Percentiles rank a stretch among this genome's conserved stretches.
Evolutionary conservation across 2,888 invertebrate genomes (phyloP).

Genomic region (Apamea sordens): DNA sequence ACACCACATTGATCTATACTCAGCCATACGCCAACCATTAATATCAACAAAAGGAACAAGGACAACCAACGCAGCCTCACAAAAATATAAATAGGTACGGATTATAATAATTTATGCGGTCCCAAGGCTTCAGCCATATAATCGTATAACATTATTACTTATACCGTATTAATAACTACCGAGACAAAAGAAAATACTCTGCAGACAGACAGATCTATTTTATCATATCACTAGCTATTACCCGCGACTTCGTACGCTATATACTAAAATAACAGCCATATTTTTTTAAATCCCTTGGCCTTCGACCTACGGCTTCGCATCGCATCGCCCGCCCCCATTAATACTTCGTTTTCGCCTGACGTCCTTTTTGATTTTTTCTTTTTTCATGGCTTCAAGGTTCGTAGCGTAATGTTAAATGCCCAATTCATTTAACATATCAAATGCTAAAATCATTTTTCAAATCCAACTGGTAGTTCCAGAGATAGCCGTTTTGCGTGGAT

Average conservation of each 20-base stretch:
- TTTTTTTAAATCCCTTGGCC: background rate
- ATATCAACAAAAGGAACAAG: conserved; percentile 28
- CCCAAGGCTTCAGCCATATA: conserved; percentile 32
- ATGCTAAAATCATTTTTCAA: background rate
- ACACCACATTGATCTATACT: background rate
- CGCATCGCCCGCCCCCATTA: background rate
- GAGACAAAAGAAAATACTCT: conserved; percentile 42
- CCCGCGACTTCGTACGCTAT: background rate
- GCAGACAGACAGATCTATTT: conserved; percentile 35
- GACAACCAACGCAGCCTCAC: conserved; percentile 18
- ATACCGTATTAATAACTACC: conserved; percentile 51
- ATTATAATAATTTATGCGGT: conserved; percentile 53
- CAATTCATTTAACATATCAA: no score
- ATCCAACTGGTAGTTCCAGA: background rate
- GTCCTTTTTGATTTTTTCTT: background rate
- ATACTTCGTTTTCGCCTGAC: background rate
- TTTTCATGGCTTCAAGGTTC: background rate
- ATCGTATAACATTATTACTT: conserved; percentile 54
- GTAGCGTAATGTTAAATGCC: background rate
- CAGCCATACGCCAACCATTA: background rate
- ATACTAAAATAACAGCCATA: background rate
- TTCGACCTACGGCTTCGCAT: background rate
- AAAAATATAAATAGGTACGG: conserved; percentile 23
- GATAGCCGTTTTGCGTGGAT: no score
- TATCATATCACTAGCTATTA: conserved; percentile 23